Conservation (phyloP, 2,797 vertebrate species). For the Protonibea diacanthus region DNA sequence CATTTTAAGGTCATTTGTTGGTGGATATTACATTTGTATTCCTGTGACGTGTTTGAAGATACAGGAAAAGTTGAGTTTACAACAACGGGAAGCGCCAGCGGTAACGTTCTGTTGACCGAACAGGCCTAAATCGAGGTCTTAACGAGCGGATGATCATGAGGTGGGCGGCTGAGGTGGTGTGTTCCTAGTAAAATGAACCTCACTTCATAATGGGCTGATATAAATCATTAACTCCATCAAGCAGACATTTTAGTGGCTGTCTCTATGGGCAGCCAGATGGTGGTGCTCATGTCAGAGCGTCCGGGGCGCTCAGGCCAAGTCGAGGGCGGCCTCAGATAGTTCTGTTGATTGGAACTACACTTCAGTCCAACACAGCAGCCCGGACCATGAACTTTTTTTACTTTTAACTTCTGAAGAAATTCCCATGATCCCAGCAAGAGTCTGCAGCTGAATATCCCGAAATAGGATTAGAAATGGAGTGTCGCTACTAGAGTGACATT, state of each 20-base stretch:
- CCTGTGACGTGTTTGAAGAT: conserved; percentile 15
- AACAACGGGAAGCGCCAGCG: conserved; percentile 9
- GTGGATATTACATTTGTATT: conserved; percentile 7
- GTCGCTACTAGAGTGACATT: conserved; percentile 23
- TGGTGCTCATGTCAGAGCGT: conserved; percentile 75
- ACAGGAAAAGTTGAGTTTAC: conserved; percentile 19
- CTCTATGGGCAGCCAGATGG: conserved; percentile 78
- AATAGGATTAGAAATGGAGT: conserved; percentile 52
- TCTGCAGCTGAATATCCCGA: conserved; percentile 12
- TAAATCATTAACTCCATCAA: conserved; percentile 86
- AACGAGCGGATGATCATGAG: conserved; percentile 56
- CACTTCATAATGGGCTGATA: conserved; percentile 66
- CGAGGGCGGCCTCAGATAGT: conserved; percentile 56
- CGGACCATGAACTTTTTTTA: neutral
- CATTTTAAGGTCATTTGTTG: conserved; percentile 2
- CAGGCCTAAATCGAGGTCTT: conserved; percentile 19
- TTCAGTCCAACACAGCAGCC: neutral
- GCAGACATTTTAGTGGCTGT: conserved; percentile 68
- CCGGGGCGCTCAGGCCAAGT: conserved; percentile 26
- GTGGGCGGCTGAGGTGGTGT: conserved; percentile 40
- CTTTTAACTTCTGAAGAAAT: conserved; percentile 25
- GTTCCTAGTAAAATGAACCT: conserved; percentile 57
- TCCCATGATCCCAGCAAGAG: conserved; percentile 36
- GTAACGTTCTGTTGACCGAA: conserved; percentile 47
- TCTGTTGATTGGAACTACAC: conserved; percentile 70